Evolutionary conservation across 2,113 vertebrate species (phyloP).

Genomic region (Prietella phreatophila): DNA sequence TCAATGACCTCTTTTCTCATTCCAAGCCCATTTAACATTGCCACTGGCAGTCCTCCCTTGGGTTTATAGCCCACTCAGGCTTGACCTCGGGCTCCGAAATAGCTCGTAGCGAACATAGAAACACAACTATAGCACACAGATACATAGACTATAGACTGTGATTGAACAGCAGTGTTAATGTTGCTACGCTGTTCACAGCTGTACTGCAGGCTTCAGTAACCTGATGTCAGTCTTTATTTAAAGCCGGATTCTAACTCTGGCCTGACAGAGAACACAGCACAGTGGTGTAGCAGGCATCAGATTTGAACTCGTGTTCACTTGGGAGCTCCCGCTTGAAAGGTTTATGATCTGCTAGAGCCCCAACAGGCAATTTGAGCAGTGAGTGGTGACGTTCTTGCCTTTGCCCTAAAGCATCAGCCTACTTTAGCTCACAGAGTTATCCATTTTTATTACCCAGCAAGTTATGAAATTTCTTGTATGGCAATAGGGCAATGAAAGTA

Average conservation of each 20-base stretch:
- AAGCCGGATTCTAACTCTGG: constrained; percentile 25
- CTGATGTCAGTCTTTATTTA: constrained; percentile 31
- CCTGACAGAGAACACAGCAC: background rate
- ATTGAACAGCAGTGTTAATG: constrained; percentile 31
- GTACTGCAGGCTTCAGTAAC: constrained; percentile 34
- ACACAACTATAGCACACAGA: constrained; percentile 4
- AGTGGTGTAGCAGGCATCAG: constrained; percentile 9
- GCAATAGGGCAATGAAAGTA: background rate
- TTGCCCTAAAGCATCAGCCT: background rate
- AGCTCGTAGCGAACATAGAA: constrained; percentile 22
- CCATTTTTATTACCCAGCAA: constrained; percentile 4
- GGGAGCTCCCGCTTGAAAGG: constrained; percentile 19
- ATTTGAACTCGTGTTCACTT: constrained; percentile 11
- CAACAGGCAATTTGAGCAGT: constrained; percentile 1
- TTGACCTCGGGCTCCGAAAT: constrained; percentile 43
- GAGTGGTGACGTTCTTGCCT: background rate
- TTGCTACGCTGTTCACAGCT: constrained; percentile 14
- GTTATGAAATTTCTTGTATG: background rate
- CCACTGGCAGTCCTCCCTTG: constrained; percentile 25
- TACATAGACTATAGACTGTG: constrained; percentile 27
- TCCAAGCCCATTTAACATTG: constrained; percentile 28
- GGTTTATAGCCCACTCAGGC: constrained; percentile 42
- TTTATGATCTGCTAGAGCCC: constrained; percentile 4
- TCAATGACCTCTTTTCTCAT: constrained; percentile 30
- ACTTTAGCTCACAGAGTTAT: background rate